Evolutionary conservation across 2,797 vertebrate species (phyloP).

Genomic region (Paguma larvata): DNA sequence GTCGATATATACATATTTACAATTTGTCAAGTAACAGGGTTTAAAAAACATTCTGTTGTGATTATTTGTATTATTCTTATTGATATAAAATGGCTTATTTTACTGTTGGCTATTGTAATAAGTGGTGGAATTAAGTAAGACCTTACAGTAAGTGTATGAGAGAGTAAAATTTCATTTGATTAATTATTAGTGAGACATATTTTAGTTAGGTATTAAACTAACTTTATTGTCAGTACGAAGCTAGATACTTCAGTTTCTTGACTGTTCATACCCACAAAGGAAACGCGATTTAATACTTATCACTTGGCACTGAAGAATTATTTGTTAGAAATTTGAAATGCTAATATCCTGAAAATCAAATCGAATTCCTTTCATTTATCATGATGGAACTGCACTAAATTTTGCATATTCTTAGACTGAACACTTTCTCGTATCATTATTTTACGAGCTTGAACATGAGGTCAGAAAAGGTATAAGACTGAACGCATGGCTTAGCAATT

Average conservation of each 20-base stretch:
- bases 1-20: not conserved
- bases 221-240: not conserved
- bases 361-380: not conserved
- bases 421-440: not conserved
- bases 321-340: slow-evolving; percentile 1
- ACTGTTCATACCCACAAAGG: not conserved
- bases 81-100: not conserved
- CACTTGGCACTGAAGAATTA: not conserved
- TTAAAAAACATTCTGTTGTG: not conserved
- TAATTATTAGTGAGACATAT: not conserved
- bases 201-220: slow-evolving; percentile 29
- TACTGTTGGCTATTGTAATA: not conserved
- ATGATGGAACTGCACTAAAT: not conserved
- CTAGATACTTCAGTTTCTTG: not conserved
- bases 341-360: not conserved
- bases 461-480: not conserved
- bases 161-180: slow-evolving; percentile 59
- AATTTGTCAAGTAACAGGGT: not conserved
- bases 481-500: not conserved
- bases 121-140: slow-evolving; percentile 28
- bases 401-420: not conserved
- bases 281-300: not conserved
- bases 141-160: not conserved
- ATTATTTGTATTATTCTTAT: not conserved
- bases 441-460: not conserved